Evolutionary conservation across 2,888 invertebrate genomes (phyloP).

Genomic region (Tricholauxania praeusta): DNA sequence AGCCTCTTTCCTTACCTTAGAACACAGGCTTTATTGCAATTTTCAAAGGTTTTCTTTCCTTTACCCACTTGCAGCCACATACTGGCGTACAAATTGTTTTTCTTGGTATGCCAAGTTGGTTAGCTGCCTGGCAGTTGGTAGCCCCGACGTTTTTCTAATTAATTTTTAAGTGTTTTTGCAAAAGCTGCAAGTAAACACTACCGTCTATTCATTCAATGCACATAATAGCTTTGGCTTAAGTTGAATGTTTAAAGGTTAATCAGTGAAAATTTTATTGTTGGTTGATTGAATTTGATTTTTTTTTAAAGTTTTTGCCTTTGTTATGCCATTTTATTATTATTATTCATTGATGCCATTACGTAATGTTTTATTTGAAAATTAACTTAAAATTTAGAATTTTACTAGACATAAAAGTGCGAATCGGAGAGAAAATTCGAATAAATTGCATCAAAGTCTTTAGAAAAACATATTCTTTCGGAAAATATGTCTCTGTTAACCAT

Average conservation of each 20-base stretch:
- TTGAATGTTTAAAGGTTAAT: background rate
- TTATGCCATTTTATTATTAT: too few species aligned
- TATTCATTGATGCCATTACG: too few species aligned
- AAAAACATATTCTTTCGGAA: too few species aligned
- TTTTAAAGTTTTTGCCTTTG: background rate
- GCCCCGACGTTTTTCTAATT: slow-evolving; percentile 5
- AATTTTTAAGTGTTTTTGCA: slow-evolving; percentile 16
- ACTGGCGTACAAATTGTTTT: background rate
- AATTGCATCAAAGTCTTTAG: too few species aligned
- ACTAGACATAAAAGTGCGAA: too few species aligned
- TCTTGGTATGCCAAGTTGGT: background rate
- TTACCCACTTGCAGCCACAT: background rate
- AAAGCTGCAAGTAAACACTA: too few species aligned
- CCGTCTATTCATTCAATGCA: background rate
- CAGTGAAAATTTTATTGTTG: background rate
- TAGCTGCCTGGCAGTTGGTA: background rate
- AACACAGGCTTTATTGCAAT: background rate
- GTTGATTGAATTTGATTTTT: background rate
- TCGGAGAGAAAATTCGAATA: too few species aligned
- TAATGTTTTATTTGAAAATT: too few species aligned
- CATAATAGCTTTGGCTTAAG: background rate
- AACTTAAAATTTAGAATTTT: too few species aligned
- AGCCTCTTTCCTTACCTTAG: too few species aligned
- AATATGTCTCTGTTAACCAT: too few species aligned
- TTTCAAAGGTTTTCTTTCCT: background rate